Conservation (phyloP, 2,888 invertebrate species). For the Coenonympha glycerion region DNA sequence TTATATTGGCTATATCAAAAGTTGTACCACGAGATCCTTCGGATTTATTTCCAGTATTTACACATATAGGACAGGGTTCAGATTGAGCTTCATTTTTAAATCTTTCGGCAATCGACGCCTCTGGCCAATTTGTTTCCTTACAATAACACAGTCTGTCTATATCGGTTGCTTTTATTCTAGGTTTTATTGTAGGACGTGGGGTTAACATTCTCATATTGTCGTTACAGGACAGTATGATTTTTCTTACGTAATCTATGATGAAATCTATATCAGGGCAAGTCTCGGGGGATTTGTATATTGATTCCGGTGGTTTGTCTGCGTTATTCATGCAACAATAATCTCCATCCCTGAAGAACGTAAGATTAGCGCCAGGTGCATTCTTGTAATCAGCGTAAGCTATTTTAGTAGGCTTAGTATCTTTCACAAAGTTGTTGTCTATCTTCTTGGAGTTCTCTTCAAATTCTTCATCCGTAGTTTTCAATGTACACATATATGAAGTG, state of each 20-base stretch:
- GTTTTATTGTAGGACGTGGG: conserved; percentile 55
- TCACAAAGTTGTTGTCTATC: conserved; percentile 44
- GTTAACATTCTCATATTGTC: conserved; percentile 70
- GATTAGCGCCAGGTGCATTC: conserved; percentile 60
- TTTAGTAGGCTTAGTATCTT: conserved; percentile 43
- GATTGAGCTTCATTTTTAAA: conserved; percentile 53
- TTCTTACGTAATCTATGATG: conserved; percentile 62
- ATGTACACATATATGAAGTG: conserved; percentile 63
- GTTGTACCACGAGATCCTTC: conserved; percentile 34
- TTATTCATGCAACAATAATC: conserved; percentile 60
- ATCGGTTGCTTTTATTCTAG: conserved; percentile 63
- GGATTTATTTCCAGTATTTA: conserved; percentile 41
- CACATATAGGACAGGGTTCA: conserved; percentile 57
- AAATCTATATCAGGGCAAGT: conserved; percentile 59
- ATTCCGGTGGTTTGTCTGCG: conserved; percentile 61
- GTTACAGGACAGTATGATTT: conserved; percentile 64
- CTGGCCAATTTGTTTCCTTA: conserved; percentile 58
- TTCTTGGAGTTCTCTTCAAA: conserved; percentile 56
- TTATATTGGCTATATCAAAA: conserved; percentile 60
- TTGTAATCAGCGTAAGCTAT: conserved; percentile 56
- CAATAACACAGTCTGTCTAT: conserved; percentile 65
- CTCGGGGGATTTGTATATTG: conserved; percentile 55
- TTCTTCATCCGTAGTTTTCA: conserved; percentile 61
- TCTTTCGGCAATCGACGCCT: conserved; percentile 50
- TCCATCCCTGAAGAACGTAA: conserved; percentile 55